These are phyloP conservation scores for Sylvilagus bachmani DNA, from an alignment of 2,113 vertebrate genomes.

Conservation along the genomic window DNA sequence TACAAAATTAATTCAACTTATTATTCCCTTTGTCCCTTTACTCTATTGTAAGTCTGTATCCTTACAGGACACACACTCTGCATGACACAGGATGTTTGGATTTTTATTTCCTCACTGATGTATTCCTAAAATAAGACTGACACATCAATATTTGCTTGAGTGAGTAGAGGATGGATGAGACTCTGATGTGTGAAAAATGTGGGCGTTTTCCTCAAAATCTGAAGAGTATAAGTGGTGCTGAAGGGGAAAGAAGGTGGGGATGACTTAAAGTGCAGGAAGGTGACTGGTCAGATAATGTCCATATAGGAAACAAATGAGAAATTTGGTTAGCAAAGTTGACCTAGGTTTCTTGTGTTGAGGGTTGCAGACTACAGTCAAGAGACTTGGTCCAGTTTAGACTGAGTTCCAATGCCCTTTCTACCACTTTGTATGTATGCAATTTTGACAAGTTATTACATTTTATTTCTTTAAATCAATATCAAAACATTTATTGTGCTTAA, in stretches of 20 bases:
- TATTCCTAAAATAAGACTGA: neutral
- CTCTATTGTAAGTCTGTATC: neutral
- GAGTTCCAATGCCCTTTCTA: neutral
- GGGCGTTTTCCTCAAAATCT: neutral
- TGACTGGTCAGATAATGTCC: neutral
- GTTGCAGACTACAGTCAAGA: neutral
- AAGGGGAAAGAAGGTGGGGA: neutral
- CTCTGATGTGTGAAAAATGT: neutral
- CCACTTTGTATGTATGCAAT: neutral
- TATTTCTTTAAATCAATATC: neutral
- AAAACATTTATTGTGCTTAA: neutral
- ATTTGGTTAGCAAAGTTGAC: neutral
- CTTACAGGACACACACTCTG: neutral
- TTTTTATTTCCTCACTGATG: neutral
- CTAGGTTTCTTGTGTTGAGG: neutral
- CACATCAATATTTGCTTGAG: neutral
- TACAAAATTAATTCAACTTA: neutral
- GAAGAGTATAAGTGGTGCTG: neutral
- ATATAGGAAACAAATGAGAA: neutral
- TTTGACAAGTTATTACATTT: neutral
- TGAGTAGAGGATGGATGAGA: neutral
- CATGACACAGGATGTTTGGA: neutral
- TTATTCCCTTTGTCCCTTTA: neutral
- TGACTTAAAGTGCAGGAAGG: neutral
- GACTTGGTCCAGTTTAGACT: neutral